Evolutionary conservation across 2,113 vertebrate genomes (phyloP).

Genomic region (mouse (Mus musculus)): DNA sequence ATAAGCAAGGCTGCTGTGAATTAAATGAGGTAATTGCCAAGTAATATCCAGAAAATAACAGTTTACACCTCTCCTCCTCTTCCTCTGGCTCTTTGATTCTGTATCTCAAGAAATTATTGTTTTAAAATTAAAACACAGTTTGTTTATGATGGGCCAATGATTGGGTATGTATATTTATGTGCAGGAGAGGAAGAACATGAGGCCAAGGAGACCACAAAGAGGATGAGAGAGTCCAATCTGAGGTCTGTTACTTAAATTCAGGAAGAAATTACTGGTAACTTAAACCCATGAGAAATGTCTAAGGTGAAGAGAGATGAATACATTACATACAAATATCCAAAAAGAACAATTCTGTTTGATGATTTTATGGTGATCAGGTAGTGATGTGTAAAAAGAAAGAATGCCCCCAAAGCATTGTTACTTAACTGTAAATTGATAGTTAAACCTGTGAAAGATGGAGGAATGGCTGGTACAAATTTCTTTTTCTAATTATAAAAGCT

Average conservation of each 20-base stretch:
- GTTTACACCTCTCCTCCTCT: background rate
- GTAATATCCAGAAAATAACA: background rate
- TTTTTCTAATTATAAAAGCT: background rate
- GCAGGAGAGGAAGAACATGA: background rate
- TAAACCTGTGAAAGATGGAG: background rate
- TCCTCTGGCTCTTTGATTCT: background rate
- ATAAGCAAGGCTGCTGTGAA: background rate
- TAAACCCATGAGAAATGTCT: background rate
- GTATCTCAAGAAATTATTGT: background rate
- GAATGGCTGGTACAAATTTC: background rate
- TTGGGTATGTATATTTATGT: background rate
- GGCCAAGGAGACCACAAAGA: background rate
- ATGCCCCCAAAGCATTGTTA: background rate
- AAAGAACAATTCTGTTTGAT: background rate
- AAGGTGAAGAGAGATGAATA: background rate
- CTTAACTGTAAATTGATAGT: background rate
- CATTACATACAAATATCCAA: background rate
- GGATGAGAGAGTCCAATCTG: background rate
- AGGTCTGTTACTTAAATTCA: background rate
- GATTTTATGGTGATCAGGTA: background rate
- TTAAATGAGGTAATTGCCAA: no score
- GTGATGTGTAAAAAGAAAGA: background rate
- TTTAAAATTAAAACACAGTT: slow-evolving; percentile 15
- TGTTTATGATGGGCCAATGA: background rate
- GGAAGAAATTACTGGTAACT: background rate